A percentile compares a stretch with the other conserved stretches of the same genome.
phyloP scores from a whole-genome alignment of 1,140 invertebrate species.

The Trypoxylus dichotomus region DNA sequence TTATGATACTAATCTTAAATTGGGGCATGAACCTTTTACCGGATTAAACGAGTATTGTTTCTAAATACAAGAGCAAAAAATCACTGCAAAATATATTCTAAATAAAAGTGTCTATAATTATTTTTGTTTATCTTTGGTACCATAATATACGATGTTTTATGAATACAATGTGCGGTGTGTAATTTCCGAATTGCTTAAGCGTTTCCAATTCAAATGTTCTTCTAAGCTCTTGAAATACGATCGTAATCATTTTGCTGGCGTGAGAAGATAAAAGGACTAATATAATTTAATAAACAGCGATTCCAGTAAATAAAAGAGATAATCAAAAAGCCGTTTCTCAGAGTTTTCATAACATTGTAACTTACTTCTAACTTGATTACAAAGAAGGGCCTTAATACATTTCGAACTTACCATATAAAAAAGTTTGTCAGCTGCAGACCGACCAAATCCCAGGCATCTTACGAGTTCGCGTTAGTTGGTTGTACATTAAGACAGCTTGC shows the following conservation, averaged over 20 bases:
- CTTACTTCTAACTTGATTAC: conserved; percentile 26
- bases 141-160: too few relatives aligned
- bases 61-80: too few relatives aligned
- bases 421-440: conserved; percentile 21
- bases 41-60: too few relatives aligned
- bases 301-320: background rate
- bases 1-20: too few relatives aligned
- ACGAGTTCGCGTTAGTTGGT: conserved; percentile 13
- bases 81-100: too few relatives aligned
- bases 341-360: conserved; percentile 26
- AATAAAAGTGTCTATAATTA: too few relatives aligned
- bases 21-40: too few relatives aligned
- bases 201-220: too few relatives aligned
- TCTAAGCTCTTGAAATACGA: background rate
- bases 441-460: background rate
- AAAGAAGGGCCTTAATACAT: conserved; percentile 7
- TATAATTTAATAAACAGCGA: conserved; percentile 13
- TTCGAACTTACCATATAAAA: conserved; percentile 17
- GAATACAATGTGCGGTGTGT: too few relatives aligned
- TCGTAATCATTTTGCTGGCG: background rate
- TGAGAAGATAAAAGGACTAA: background rate
- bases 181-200: too few relatives aligned
- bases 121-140: too few relatives aligned
- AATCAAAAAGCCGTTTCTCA: conserved; percentile 22
- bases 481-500: background rate